Evolutionary conservation across 2,888 invertebrate species (phyloP).

Genomic region (Icerya purchasi): DNA sequence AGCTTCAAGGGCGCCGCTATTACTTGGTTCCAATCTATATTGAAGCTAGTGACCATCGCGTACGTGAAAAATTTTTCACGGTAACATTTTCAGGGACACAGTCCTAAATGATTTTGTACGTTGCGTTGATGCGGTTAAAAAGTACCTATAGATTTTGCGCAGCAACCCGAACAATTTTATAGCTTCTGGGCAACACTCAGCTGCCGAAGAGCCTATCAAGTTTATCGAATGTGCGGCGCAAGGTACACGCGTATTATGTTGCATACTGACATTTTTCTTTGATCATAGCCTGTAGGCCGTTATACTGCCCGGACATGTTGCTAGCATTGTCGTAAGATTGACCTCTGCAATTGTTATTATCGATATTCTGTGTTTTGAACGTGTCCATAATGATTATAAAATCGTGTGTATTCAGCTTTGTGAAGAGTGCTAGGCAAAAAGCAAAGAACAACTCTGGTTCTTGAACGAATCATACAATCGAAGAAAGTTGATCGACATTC

Average conservation of each 20-base stretch:
- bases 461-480: conserved; percentile 12
- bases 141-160: not conserved
- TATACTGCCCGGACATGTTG: conserved; percentile 1
- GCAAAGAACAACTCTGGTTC: conserved; percentile 12
- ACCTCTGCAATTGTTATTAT: too few relatives aligned
- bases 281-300: not conserved
- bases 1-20: too few relatives aligned
- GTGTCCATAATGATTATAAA: conserved; percentile 12
- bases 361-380: too few relatives aligned
- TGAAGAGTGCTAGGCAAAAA: conserved; percentile 16
- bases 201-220: conserved; percentile 4
- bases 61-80: not conserved
- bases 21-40: too few relatives aligned
- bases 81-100: not conserved
- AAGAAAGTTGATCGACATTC: conserved; percentile 14
- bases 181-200: not conserved
- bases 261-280: not conserved
- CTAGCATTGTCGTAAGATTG: conserved; percentile 2
- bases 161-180: not conserved
- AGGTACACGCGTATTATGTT: not conserved
- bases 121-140: conserved; percentile 1
- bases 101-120: not conserved
- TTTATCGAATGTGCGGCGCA: conserved; percentile 1
- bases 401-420: conserved; percentile 17
- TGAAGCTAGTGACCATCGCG: not conserved